These are phyloP conservation scores for Cebus imitator DNA, from an alignment of 2,113 vertebrate species.

Conservation along the genomic window DNA sequence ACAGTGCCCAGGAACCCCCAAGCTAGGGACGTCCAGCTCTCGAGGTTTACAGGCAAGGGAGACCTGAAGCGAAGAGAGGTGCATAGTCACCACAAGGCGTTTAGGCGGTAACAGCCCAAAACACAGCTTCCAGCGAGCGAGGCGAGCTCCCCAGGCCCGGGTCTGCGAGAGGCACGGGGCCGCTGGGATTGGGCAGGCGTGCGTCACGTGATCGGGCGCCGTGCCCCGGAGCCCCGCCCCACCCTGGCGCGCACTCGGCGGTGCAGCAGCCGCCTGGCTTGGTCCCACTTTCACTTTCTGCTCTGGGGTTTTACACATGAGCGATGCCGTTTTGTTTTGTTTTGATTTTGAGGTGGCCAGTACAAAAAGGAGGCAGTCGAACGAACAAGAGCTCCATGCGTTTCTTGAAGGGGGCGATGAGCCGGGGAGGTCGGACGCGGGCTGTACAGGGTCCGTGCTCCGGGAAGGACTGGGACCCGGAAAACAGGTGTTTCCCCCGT, in stretches of 20 bases:
- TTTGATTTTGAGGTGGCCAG: neutral
- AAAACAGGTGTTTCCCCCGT: neutral
- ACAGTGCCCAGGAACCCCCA: neutral
- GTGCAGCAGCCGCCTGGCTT: rapidly evolving
- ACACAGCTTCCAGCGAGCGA: neutral
- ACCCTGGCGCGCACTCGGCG: rapidly evolving
- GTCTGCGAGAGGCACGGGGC: neutral
- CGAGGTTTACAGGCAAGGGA: neutral
- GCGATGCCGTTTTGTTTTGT: too few relatives aligned
- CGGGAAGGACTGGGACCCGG: neutral
- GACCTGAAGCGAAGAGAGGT: too few relatives aligned
- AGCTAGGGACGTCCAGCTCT: neutral
- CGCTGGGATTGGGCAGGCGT: conserved; percentile 8
- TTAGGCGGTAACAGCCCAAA: neutral
- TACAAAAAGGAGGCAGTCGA: neutral
- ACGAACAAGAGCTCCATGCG: neutral
- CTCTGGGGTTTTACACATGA: neutral
- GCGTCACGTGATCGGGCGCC: conserved; percentile 26
- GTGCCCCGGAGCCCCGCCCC: neutral
- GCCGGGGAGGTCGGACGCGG: too few relatives aligned
- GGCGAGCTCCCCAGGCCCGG: neutral
- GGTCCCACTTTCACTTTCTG: conserved; percentile 67
- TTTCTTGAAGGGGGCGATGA: neutral
- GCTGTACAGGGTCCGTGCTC: neutral
- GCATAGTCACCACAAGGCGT: rapidly evolving